These are phyloP conservation scores for Uropsilus gracilis DNA, from an alignment of 2,113 vertebrate genomes.

Conservation along the genomic window DNA sequence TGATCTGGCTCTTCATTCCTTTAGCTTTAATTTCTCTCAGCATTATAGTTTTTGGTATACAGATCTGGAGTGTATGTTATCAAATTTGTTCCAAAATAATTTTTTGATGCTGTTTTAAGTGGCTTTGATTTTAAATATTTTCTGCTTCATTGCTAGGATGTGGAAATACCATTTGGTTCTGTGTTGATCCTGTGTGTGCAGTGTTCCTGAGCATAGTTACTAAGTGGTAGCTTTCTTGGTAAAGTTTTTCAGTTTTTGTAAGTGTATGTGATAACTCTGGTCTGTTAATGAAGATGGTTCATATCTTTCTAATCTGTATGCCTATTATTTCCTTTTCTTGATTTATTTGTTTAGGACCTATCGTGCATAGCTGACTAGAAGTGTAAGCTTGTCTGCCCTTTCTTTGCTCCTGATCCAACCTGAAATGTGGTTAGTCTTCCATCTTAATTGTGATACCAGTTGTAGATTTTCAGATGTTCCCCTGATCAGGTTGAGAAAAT, in stretches of 20 bases:
- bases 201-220: neutral
- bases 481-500: neutral
- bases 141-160: neutral
- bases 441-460: neutral
- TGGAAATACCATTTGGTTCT: neutral
- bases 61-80: neutral
- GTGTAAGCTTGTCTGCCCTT: neutral
- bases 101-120: neutral
- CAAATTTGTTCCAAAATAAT: neutral
- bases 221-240: neutral
- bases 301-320: neutral
- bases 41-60: neutral
- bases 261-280: neutral
- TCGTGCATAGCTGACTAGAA: neutral
- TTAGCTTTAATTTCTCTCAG: neutral
- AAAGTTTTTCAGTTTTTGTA: conserved; percentile 34
- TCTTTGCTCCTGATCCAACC: neutral
- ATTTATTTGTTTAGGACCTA: neutral
- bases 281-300: neutral
- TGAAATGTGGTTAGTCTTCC: neutral
- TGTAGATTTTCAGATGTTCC: neutral
- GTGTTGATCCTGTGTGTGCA: neutral
- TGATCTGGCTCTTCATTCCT: neutral
- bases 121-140: conserved; percentile 14
- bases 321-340: conserved; percentile 6